Base-by-base conservation (phyloP, 2,113 vertebrate genomes). In the Ranitomeya variabilis region DNA sequence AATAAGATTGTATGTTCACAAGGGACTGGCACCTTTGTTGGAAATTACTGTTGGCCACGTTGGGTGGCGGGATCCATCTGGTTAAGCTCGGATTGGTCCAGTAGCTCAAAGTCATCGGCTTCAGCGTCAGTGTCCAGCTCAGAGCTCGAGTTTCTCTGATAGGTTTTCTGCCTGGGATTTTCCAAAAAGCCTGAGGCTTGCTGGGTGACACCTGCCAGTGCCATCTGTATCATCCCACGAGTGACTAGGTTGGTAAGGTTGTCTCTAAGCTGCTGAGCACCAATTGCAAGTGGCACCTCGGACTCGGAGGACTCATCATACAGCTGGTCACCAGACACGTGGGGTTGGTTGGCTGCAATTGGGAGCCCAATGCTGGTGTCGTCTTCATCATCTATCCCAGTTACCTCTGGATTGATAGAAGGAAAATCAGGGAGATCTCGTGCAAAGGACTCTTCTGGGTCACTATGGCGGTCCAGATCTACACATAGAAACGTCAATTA, bases 81-180 rank as follows among this genome's bases (percentile, higher is more conserved):
- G 93, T 94, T 98, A 90, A 99, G 95, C 94, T 99, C 97, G 0
- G 97, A 99, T 92, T 99, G 98, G 95, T 99, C 98, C 93, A 99
- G 94, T 94, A 99, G 96, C 94, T 99, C 98, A 96, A 99, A 99
- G 93, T 99, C 98, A 92, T 98, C 98, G 54, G 95, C 96, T 54
- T 99, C 98, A 10, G 95, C 96, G 62, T 99, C 98, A 3, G 96
- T 98, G 95, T 99, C 98, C 92, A 97, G 93, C 92, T 99, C 98
- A 0, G 95, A 98, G 94, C 96, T 98, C 89, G 95, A 97, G 3
- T 96, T 95, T 86, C 95, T 96, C 57, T 96, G 96, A 79, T 95
- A 95, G 87, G 94, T 94, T 92, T 94, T 94, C 88, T 93, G 66
- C 90, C 90, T 90, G 91, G 94, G 94, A 9, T 92, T 92, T 85